These are phyloP conservation scores for Pteronura brasiliensis DNA, from an alignment of 2,113 vertebrate species.

Conservation along the genomic window DNA sequence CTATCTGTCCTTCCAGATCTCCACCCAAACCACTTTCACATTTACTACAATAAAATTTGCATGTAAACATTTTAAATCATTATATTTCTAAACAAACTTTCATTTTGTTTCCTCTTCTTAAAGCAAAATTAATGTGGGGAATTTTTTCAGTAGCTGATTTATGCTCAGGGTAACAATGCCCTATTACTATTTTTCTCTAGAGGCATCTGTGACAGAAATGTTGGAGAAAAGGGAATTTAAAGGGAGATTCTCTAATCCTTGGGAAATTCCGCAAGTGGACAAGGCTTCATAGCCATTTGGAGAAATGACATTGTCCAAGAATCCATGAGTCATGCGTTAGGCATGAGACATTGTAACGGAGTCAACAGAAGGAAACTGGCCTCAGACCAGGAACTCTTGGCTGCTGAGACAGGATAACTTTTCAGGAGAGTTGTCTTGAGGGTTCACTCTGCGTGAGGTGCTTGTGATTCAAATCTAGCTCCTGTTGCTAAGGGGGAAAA, in stretches of 20 bases:
- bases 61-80: background rate
- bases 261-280: slow-evolving; percentile 60
- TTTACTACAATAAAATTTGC: background rate
- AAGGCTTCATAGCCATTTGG: background rate
- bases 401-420: background rate
- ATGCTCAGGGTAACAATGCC: background rate
- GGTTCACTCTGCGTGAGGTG: background rate
- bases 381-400: background rate
- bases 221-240: slow-evolving; percentile 57
- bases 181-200: background rate
- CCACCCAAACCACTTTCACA: background rate
- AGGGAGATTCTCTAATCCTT: slow-evolving; percentile 66
- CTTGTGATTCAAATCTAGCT: background rate
- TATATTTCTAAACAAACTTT: background rate
- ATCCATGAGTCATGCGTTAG: slow-evolving; percentile 4
- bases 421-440: background rate
- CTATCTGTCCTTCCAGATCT: background rate
- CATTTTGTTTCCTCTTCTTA: background rate
- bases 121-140: background rate
- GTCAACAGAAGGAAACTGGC: background rate
- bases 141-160: background rate
- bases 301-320: background rate
- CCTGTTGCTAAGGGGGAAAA: background rate
- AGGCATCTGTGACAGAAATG: background rate
- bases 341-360: background rate